A percentile compares a stretch with the other conserved stretches of the same genome.
These are phyloP conservation scores for Eledona agricola DNA, from an alignment of 2,888 invertebrate genomes.

Conservation along the genomic window DNA sequence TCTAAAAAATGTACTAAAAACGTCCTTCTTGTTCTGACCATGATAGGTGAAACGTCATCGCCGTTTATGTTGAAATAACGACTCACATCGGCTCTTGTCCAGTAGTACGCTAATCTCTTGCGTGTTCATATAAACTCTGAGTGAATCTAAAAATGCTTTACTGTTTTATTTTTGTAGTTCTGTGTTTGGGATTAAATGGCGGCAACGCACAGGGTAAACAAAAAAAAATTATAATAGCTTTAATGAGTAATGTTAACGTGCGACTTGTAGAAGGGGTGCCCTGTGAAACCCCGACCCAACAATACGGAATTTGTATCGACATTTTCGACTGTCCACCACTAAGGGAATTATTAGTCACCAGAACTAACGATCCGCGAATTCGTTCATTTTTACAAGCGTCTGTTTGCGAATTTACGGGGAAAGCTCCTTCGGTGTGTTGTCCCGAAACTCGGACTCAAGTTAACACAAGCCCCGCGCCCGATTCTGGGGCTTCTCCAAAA, in stretches of 20 bases:
- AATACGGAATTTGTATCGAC: conserved; percentile 66
- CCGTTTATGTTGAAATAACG: conserved; percentile 34
- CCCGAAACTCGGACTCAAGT: conserved; percentile 48
- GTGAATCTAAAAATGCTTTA: conserved; percentile 8
- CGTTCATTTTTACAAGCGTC: conserved; percentile 68
- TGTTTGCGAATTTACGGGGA: conserved; percentile 74
- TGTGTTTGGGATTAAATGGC: background rate
- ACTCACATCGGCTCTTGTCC: conserved; percentile 23
- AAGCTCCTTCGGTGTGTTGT: conserved; percentile 73
- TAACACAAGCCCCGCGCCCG: conserved; percentile 1
- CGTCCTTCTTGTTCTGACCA: conserved; percentile 34
- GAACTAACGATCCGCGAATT: conserved; percentile 62
- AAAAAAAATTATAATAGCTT: background rate
- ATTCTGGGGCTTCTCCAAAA: no score
- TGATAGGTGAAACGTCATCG: conserved; percentile 34
- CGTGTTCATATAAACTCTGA: conserved; percentile 5
- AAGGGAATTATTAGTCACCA: conserved; percentile 62
- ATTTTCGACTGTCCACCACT: conserved; percentile 66
- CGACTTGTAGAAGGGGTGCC: conserved; percentile 45
- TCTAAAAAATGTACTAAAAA: conserved; percentile 12
- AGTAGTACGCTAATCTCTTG: conserved; percentile 28
- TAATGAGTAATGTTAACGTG: background rate
- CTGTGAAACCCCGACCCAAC: conserved; percentile 65
- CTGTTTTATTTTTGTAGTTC: conserved; percentile 3
- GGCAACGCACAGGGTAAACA: conserved; percentile 4